These are phyloP conservation scores for Hystrix cristata DNA, from an alignment of 2,113 vertebrate genomes.

Conservation along the genomic window DNA sequence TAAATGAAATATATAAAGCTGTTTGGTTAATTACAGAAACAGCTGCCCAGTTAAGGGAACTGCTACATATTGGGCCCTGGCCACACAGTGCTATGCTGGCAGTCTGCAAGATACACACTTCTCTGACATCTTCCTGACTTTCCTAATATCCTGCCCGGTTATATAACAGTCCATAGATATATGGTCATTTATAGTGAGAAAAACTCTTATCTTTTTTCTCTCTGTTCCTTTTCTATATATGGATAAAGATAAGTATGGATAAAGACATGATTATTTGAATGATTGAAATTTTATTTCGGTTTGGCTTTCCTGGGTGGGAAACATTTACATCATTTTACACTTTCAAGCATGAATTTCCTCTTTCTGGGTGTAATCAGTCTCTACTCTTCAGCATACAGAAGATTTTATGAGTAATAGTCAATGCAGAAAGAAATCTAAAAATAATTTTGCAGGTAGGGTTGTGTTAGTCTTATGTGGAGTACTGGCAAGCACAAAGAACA, in stretches of 20 bases:
- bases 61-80: background rate
- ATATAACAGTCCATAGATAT: constrained; percentile 32
- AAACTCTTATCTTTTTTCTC: background rate
- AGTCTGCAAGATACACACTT: background rate
- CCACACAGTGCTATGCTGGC: background rate
- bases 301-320: constrained; percentile 75
- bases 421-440: constrained; percentile 74
- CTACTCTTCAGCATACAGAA: constrained; percentile 70
- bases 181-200: constrained; percentile 60
- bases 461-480: constrained; percentile 67
- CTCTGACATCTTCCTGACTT: constrained; percentile 61
- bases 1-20: constrained; percentile 60
- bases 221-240: constrained; percentile 14
- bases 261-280: constrained; percentile 56
- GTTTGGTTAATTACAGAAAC: constrained; percentile 45
- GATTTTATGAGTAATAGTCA: constrained; percentile 75
- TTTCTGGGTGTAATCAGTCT: constrained; percentile 82
- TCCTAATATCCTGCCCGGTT: constrained; percentile 34
- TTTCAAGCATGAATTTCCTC: constrained; percentile 74
- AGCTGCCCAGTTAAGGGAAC: constrained; percentile 45
- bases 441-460: constrained; percentile 70
- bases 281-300: constrained; percentile 82
- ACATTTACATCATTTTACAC: constrained; percentile 74
- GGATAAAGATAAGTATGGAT: constrained; percentile 30
- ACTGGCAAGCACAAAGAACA: constrained; percentile 80